Base-by-base conservation (phyloP, 2,113 vertebrate genomes). In the Psammodynastes pulverulentus region DNA sequence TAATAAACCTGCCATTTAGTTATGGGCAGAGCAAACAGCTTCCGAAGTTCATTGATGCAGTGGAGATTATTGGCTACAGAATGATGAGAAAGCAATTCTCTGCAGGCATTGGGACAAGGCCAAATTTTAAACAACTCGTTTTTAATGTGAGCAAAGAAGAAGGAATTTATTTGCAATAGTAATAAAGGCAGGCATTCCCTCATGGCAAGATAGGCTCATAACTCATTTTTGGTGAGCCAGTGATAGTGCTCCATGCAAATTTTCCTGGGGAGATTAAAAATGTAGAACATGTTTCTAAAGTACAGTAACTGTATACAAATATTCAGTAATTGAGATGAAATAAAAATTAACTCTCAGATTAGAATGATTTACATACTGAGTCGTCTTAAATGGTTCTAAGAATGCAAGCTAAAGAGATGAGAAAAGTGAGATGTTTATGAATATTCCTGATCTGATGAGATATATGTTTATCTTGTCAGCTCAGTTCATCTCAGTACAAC, bases 301-400 rank as follows among this genome's bases (percentile, higher is more conserved):
- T 88, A 92, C 12, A 26, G 4, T 52, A 92, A 95, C 92, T 95
- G 89, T 94, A 43, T 90, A 94, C 91, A 94, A 95, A 95, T 92
- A 95, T 84, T 93, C 79, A 92, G 91, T 84, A 95, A 62, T 93
- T 93, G 91, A 34, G 29, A 91, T 56, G 29, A 93, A 97, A 87
- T 52, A 91, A 84, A 88, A 94, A 95, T 93, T 94, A 96, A 94
- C 92, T 96, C 79, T 86, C 92, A 86, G 46, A 90, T 93, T 93
- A 96, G 54, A 84, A 56, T 92, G 79, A 94, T 96, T 91, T 93
- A 89, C 94, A 96, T 96, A 93, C 94, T 94, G 17, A 88, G 93
- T 62, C 48, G 90, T 89, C 62, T 88, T 93, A 17, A 39, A 52
- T 93, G 93, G 7, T 92, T 9, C 87, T 94, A 7, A 49, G 93